Evolutionary conservation across 1,140 invertebrate species (phyloP).

Genomic region (Brachionus rotundiformis): DNA sequence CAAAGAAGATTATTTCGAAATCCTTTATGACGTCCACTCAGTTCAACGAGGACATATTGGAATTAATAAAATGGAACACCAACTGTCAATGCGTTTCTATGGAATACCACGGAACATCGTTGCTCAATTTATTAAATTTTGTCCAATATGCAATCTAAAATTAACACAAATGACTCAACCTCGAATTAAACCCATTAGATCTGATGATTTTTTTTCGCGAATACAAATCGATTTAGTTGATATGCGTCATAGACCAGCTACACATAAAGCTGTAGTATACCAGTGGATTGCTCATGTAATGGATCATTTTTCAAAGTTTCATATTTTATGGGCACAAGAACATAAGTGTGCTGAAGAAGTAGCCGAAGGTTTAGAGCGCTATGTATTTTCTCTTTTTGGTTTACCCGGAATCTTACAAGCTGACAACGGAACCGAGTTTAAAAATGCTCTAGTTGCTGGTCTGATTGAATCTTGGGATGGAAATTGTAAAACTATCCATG

Average conservation of each 20-base stretch:
- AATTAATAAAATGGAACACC: background rate
- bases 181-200: background rate
- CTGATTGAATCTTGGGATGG: background rate
- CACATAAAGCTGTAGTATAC: background rate
- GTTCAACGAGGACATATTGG: background rate
- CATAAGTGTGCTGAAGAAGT: background rate
- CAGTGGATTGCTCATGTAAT: background rate
- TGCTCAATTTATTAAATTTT: background rate
- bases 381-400: background rate
- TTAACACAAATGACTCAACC: background rate
- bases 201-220: background rate
- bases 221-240: background rate
- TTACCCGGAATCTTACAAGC: background rate
- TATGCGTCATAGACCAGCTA: too few species aligned
- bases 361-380: background rate
- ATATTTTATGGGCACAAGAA: background rate
- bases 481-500: background rate
- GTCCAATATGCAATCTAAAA: background rate
- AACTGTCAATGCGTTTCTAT: background rate
- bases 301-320: background rate
- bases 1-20: background rate
- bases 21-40: background rate
- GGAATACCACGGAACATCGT: background rate
- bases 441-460: background rate
- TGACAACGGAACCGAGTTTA: background rate